Conservation (phyloP, 2,113 vertebrate genomes). For the Sprattus sprattus region DNA sequence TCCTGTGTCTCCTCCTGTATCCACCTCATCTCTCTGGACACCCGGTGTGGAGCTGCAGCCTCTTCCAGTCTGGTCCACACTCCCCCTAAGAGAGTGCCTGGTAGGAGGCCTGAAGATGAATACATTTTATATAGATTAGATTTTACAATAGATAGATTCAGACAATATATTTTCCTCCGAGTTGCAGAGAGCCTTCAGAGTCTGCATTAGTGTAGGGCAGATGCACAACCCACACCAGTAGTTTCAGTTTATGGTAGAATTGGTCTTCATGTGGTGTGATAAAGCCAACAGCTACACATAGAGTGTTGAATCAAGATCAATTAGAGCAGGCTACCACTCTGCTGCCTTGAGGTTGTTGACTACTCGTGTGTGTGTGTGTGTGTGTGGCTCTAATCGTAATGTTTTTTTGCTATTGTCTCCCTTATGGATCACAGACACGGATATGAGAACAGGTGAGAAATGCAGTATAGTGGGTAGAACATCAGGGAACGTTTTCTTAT, state of each 20-base stretch:
- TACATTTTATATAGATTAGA: background rate
- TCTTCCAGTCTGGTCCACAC: background rate
- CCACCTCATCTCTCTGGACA: background rate
- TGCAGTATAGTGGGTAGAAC: background rate
- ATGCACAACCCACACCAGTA: too few species aligned
- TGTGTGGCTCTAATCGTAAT: background rate
- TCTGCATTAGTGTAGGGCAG: too few species aligned
- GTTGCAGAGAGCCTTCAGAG: background rate
- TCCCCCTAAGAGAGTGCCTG: background rate
- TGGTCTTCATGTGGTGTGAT: background rate
- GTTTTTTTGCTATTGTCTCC: background rate
- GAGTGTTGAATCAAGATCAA: too few species aligned
- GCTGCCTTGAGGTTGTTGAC: too few species aligned
- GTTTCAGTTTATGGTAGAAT: background rate
- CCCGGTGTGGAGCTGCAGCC: background rate
- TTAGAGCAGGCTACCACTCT: too few species aligned
- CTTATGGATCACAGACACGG: slow-evolving; percentile 45
- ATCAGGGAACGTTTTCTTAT: background rate
- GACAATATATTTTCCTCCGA: background rate
- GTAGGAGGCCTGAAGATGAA: background rate
- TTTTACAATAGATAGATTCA: too few species aligned
- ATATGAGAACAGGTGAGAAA: slow-evolving; percentile 60
- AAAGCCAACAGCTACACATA: too few species aligned
- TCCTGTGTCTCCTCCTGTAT: slow-evolving; percentile 33
- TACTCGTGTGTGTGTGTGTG: background rate